phyloP scores from a whole-genome alignment of 1,140 invertebrate species.

The Aphelinus atriplicis region DNA sequence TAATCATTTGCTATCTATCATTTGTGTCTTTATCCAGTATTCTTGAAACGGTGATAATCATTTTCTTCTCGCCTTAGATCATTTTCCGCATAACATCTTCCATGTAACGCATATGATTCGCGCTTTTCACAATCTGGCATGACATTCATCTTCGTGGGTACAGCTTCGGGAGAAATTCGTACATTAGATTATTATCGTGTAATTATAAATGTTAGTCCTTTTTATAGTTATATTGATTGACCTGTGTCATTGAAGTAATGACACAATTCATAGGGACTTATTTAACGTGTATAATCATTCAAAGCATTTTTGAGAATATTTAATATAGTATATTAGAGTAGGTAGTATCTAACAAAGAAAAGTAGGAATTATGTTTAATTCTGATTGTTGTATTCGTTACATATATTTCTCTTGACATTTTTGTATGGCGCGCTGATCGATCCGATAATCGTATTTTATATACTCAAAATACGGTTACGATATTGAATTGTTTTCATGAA shows the following conservation, averaged over 20 bases:
- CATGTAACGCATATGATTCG: too few species aligned
- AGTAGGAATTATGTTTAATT: neutral
- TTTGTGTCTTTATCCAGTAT: too few species aligned
- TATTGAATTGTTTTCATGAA: neutral
- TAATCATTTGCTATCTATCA: too few species aligned
- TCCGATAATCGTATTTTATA: neutral
- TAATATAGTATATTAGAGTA: neutral
- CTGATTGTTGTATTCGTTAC: neutral
- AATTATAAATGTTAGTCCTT: neutral
- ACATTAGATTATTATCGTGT: neutral
- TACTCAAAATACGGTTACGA: neutral
- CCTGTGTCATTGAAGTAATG: neutral
- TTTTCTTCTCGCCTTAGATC: too few species aligned
- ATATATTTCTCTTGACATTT: neutral
- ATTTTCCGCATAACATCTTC: too few species aligned
- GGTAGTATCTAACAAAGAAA: neutral
- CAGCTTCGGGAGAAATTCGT: neutral
- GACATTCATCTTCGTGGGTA: neutral
- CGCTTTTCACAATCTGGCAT: neutral
- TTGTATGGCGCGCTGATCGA: neutral
- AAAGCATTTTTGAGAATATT: slow-evolving; percentile 1
- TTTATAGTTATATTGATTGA: neutral
- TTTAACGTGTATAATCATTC: neutral
- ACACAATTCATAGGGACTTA: neutral
- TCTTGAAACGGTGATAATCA: too few species aligned